Conservation (phyloP, 2,113 vertebrate genomes). For the Otus sunia region DNA sequence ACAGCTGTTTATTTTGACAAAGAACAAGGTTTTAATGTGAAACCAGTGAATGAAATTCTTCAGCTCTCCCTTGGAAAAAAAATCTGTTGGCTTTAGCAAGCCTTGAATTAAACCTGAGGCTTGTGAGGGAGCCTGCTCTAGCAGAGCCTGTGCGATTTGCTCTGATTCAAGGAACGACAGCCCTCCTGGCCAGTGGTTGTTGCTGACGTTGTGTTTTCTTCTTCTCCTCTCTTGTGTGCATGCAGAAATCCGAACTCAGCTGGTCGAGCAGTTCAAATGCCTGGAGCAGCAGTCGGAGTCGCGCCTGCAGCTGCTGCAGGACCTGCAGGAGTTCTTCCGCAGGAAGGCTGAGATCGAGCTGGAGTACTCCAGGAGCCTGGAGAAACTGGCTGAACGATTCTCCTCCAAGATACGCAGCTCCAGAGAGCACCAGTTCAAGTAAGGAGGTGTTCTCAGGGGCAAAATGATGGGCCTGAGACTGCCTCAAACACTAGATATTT, state of each 20-base stretch:
- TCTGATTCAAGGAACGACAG: accelerated
- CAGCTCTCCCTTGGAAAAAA: not conserved
- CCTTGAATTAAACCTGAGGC: not conserved
- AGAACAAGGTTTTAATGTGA: not conserved
- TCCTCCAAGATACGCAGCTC: constrained; percentile 97
- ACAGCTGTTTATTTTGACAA: not conserved
- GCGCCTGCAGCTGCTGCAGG: constrained; percentile 94
- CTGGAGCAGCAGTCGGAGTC: constrained; percentile 98
- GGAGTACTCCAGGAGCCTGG: constrained; percentile 95
- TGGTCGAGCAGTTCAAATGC: constrained; percentile 98
- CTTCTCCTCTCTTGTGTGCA: not conserved
- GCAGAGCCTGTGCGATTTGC: not conserved
- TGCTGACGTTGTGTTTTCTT: not conserved
- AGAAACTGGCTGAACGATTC: constrained; percentile 95
- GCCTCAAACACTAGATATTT: accelerated
- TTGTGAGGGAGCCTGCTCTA: not conserved
- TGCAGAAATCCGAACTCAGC: constrained; percentile 94
- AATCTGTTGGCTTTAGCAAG: not conserved
- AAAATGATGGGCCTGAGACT: accelerated
- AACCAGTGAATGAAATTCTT: not conserved
- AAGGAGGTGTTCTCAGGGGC: constrained; percentile 20
- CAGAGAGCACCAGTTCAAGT: constrained; percentile 96
- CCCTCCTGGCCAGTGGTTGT: not conserved
- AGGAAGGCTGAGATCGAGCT: constrained; percentile 96
- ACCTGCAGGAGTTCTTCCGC: constrained; percentile 98